These are phyloP conservation scores for Macaria notata DNA, from an alignment of 2,888 invertebrate genomes.

Conservation along the genomic window DNA sequence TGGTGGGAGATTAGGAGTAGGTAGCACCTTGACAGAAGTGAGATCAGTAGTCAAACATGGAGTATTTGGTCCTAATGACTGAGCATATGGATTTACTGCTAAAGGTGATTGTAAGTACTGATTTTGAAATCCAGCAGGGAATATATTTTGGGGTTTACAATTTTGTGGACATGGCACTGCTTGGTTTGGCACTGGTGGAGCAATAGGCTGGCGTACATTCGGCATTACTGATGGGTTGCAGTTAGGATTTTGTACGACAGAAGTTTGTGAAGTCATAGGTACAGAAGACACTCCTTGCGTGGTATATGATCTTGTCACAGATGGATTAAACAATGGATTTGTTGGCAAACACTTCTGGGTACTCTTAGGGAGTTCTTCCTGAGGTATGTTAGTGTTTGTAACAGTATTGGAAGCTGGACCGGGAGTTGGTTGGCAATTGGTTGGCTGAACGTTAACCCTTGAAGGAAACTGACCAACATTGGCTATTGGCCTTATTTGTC, in stretches of 20 bases:
- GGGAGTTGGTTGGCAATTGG: constrained; percentile 3
- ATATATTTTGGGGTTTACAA: background rate
- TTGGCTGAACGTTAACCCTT: background rate
- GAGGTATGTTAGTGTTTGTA: constrained; percentile 2
- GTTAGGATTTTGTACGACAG: constrained; percentile 10
- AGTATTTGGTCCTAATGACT: background rate
- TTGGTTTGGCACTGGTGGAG: constrained; percentile 7
- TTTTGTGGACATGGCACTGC: constrained; percentile 5
- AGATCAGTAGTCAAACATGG: constrained; percentile 11
- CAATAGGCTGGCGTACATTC: background rate
- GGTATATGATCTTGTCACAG: background rate
- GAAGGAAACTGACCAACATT: constrained; percentile 4
- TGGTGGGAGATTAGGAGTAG: constrained; percentile 11
- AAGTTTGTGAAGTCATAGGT: constrained; percentile 1
- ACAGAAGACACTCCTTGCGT: constrained; percentile 6
- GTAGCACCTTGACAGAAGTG: constrained; percentile 6
- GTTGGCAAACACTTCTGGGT: no score
- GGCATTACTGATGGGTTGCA: background rate
- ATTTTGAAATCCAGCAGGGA: background rate
- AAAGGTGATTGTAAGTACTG: constrained; percentile 8
- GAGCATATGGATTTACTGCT: background rate
- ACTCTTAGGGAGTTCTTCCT: constrained; percentile 4
- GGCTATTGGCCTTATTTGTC: background rate
- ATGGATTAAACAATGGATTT: background rate
- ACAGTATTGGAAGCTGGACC: constrained; percentile 4